Evolutionary conservation across 1,140 invertebrate species (phyloP), one percentile per base, ranked within the genome.

Genomic region (Halictus rubicundus): DNA sequence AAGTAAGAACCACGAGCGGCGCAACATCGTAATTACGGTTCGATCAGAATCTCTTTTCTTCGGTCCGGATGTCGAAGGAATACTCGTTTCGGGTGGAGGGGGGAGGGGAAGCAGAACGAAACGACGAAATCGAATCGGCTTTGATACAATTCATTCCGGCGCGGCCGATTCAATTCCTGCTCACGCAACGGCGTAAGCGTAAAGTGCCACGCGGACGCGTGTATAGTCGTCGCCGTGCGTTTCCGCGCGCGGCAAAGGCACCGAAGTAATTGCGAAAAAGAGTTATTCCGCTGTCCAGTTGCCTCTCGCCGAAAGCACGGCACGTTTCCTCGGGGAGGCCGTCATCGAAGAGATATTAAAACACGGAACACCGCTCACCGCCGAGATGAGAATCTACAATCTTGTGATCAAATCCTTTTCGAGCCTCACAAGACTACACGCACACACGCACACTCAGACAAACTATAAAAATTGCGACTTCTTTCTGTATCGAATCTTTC

Each of bases 221-320:
- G 64, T 19, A 16, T 54, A 72, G 68, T 78, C 68, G 70, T 61
- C 49, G 61, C 49, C 49, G 68, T 6, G 42, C 76, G 42, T 79
- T 79, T 63, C 76, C 23, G 16, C 25, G 25, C 63, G 32, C 60
- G 49, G 37, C 71, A 76, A 83, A 84, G 71, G 82, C 68, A 60
- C 46, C 71, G 46, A 61, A 63, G 77, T 84, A 84, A 84, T 84
- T 84, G 81, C 81, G 82, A 80, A 76, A 84, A 84, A 84, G 83
- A 84, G 77, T 80, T 84, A 84, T 84, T 84, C 83, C 71, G 61
- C 71, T 79, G 82, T 64, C 57, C 82, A 68, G 57, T 42, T 70
- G 68, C 70, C 77, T 84, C 84, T 84, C 70, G 80, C 68, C 82
- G 59, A 84, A 84, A 84, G 77, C 77, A 27, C 23, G 61, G 9